Percentiles rank a stretch among this genome's conserved stretches.
Conservation (phyloP, 2,113 vertebrate genomes). For the Ceratotherium simum region DNA sequence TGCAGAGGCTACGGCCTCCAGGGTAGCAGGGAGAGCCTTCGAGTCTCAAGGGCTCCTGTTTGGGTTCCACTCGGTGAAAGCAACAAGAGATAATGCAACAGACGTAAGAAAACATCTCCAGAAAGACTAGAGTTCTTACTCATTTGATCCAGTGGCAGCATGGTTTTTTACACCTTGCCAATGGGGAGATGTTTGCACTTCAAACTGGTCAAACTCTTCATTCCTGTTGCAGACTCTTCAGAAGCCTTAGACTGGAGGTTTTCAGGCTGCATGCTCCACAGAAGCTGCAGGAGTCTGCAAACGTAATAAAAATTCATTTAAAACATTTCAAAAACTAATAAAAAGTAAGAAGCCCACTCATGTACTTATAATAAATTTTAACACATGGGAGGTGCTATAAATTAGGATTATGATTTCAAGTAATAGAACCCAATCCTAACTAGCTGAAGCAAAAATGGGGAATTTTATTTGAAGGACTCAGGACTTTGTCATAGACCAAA, state of each 20-base stretch:
- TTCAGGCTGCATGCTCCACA: background rate
- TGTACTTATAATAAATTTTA: background rate
- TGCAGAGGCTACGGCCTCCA: background rate
- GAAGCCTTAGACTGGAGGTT: background rate
- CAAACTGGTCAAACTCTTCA: background rate
- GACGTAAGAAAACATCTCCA: background rate
- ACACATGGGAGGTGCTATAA: background rate
- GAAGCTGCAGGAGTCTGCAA: background rate
- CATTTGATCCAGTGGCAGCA: background rate
- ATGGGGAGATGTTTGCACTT: background rate
- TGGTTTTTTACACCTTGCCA: background rate
- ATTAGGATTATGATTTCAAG: background rate
- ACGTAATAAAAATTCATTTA: background rate
- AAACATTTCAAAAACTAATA: background rate
- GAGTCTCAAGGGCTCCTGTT: background rate
- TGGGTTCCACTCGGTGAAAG: background rate
- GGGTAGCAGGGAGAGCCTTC: background rate
- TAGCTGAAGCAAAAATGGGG: background rate
- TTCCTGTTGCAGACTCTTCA: background rate
- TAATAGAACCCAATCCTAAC: background rate
- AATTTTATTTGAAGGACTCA: background rate
- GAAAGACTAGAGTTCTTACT: background rate
- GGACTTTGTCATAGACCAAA: background rate
- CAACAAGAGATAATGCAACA: background rate
- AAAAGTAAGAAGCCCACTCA: background rate